Base-by-base conservation (phyloP, 2,797 vertebrate genomes). In the Borostomias antarcticus region DNA sequence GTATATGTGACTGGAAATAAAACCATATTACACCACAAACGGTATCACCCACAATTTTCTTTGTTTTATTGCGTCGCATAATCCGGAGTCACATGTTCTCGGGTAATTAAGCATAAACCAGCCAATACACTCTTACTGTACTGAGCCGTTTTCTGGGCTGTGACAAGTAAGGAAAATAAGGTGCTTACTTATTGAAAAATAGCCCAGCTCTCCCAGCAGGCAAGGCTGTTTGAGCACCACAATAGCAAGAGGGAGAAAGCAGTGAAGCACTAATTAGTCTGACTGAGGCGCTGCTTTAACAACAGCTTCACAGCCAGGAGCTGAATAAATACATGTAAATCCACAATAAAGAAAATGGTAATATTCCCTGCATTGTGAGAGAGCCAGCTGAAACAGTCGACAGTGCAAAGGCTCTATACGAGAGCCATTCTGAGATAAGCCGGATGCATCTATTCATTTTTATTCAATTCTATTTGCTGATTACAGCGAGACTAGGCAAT, bases 21-120 rank as follows among this genome's bases (percentile, higher is more conserved):
- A n/a, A n/a, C n/a, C n/a, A n/a, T n/a, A n/a, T n/a, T n/a, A n/a
- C n/a, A n/a, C n/a, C n/a, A n/a, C n/a, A n/a, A n/a, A n/a, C n/a
- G n/a, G n/a, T n/a, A n/a, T n/a, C n/a, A n/a, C n/a, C n/a, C n/a
- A n/a, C n/a, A n/a, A n/a, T n/a, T n/a, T n/a, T n/a, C n/a, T n/a
- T n/a, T n/a, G n/a, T n/a, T n/a, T n/a, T n/a, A n/a, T n/a, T n/a
- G n/a, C n/a, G n/a, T n/a, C 48, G 17, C 48, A 50, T 19, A 19
- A 19, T 25, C n/a, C 10, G 9, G 25, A 2, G 26, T 9, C 11
- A 85, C 75, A 68, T 75, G 78, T 80, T 82, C 74, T 68, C 64
- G 73, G 73, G 81, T 83, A 88, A 86, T 88, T 87, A 87, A 60
- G 82, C 78, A 77, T 78, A 76, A 73, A 84, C 84, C 76, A 79